Percentiles rank a stretch among this genome's conserved stretches.
Conservation (phyloP, 2,888 invertebrate species). For the Metallyticus violacea region DNA sequence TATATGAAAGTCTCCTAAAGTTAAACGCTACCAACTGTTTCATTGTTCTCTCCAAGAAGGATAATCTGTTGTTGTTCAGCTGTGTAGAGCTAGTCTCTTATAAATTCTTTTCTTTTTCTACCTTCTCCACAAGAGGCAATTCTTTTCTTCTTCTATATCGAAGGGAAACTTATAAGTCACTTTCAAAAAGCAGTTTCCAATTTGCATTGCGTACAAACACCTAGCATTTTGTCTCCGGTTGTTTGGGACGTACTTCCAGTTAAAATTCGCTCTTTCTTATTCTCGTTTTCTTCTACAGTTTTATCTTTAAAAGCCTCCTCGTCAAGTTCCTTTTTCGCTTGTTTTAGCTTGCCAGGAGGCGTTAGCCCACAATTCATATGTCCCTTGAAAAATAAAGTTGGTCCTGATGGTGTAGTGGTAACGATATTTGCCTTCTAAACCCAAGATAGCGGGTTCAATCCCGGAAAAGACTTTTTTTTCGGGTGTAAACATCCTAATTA, state of each 20-base stretch:
- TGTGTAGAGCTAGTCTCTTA: too few species aligned
- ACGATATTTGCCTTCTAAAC: too few species aligned
- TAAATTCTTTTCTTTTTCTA: background rate
- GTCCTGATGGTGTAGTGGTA: too few species aligned
- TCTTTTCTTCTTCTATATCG: background rate
- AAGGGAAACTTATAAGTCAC: background rate
- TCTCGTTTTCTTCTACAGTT: background rate
- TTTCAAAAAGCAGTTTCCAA: background rate
- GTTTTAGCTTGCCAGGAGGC: background rate
- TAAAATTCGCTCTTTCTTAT: background rate
- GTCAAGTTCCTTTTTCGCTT: background rate
- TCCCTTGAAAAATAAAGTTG: background rate
- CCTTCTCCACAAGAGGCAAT: background rate
- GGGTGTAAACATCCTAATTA: too few species aligned
- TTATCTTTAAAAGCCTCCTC: background rate
- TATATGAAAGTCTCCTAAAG: too few species aligned
- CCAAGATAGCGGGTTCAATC: too few species aligned
- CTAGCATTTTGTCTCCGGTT: background rate
- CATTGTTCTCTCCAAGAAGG: too few species aligned
- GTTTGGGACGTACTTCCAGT: background rate
- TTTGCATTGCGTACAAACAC: background rate
- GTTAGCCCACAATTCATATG: background rate
- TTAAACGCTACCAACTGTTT: too few species aligned
- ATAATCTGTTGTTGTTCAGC: too few species aligned
- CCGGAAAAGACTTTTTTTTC: too few species aligned